Conservation (phyloP, 2,797 vertebrate species). For the Babyrousa celebensis region DNA sequence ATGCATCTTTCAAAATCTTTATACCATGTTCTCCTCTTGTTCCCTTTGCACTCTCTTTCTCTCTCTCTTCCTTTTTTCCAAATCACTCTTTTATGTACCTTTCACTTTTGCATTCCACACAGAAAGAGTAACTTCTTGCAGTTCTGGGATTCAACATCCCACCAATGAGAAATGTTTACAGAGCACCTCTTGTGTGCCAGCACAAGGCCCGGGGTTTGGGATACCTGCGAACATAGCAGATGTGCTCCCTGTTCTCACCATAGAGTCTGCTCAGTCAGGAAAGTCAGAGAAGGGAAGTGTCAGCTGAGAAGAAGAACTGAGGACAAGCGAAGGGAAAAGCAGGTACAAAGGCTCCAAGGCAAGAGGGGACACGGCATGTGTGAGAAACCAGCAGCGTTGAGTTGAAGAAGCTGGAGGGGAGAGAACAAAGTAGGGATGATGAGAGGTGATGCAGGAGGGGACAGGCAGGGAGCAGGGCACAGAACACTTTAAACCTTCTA, state of each 20-base stretch:
- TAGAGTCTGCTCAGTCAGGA: not conserved
- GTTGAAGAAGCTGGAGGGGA: not conserved
- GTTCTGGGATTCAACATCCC: not conserved
- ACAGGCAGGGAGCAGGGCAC: not conserved
- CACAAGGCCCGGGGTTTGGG: not conserved
- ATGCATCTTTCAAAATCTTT: constrained; percentile 70
- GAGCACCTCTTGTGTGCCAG: constrained; percentile 4
- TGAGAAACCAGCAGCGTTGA: not conserved
- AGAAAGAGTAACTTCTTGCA: not conserved
- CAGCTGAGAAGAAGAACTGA: not conserved
- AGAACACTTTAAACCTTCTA: not conserved
- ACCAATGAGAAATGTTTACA: not conserved
- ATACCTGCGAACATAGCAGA: not conserved
- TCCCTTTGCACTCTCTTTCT: constrained; percentile 52
- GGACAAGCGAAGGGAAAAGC: not conserved
- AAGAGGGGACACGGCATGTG: not conserved
- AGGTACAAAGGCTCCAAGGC: not conserved
- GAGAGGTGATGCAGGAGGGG: accelerated
- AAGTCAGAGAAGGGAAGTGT: not conserved
- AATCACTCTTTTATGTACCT: constrained; percentile 50
- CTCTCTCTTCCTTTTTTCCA: constrained; percentile 52
- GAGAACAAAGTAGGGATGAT: not conserved
- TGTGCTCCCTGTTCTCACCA: not conserved
- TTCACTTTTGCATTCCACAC: constrained; percentile 5
- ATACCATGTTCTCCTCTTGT: not conserved